Evolutionary conservation across 2,797 vertebrate genomes (phyloP).

Genomic region (Echiichthys vipera): DNA sequence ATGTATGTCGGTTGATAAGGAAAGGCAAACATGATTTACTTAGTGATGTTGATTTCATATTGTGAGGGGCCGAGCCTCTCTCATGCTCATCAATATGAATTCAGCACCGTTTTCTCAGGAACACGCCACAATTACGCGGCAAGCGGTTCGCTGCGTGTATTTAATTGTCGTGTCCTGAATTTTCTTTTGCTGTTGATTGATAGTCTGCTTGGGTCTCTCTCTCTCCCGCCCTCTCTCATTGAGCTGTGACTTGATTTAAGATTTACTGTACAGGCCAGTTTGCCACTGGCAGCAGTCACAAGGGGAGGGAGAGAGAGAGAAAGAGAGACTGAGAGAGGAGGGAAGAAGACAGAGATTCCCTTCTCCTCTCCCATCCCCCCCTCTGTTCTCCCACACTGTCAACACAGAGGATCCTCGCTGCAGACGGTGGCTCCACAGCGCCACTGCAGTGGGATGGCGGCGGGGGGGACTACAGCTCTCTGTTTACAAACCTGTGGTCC

Average conservation of each 20-base stretch:
- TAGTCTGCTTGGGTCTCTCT: constrained; percentile 2
- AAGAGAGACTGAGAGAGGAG: background rate
- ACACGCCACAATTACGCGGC: background rate
- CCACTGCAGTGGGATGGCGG: constrained; percentile 66
- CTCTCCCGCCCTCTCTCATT: background rate
- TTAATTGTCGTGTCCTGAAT: constrained; percentile 22
- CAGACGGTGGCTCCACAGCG: constrained; percentile 62
- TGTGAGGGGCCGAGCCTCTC: constrained; percentile 6
- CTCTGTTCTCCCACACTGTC: constrained; percentile 56
- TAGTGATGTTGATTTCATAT: constrained; percentile 40
- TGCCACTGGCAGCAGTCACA: constrained; percentile 48
- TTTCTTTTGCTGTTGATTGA: constrained; percentile 27
- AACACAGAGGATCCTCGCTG: constrained; percentile 51
- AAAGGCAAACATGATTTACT: constrained; percentile 34
- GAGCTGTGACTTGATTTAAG: constrained; percentile 50
- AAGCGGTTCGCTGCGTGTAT: background rate
- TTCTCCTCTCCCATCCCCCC: constrained; percentile 56
- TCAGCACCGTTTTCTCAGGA: background rate
- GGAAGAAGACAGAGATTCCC: constrained; percentile 60
- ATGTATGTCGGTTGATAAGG: constrained; percentile 27
- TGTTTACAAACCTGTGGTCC: constrained; percentile 64
- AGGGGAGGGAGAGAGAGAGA: background rate
- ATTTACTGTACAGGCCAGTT: constrained; percentile 54
- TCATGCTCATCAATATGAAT: constrained; percentile 8
- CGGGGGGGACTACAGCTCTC: constrained; percentile 56